Evolutionary conservation across 2,888 invertebrate genomes (phyloP).

Genomic region (Cheilosia vulpina): DNA sequence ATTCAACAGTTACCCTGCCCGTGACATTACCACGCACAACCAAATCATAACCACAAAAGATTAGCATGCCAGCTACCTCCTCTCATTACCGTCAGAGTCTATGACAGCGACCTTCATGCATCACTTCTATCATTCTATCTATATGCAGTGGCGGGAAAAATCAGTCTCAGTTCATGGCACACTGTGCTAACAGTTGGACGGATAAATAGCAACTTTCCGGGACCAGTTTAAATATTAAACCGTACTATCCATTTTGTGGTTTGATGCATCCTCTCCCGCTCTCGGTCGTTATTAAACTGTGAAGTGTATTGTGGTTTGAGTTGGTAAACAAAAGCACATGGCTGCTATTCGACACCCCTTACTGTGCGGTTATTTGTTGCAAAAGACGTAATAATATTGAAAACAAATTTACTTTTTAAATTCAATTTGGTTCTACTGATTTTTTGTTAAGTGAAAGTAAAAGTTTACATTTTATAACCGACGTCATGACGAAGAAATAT

Average conservation of each 20-base stretch:
- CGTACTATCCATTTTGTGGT: background rate
- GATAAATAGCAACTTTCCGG: background rate
- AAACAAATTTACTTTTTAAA: background rate
- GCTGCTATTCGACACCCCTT: constrained; percentile 4
- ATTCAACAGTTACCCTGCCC: background rate
- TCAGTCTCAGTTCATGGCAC: constrained; percentile 56
- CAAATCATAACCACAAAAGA: constrained; percentile 14
- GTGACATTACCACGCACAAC: background rate
- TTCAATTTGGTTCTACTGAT: constrained; percentile 4
- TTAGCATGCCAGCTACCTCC: background rate
- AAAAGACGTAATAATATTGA: constrained; percentile 20
- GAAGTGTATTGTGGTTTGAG: constrained; percentile 38
- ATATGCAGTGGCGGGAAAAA: constrained; percentile 17
- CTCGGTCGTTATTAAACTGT: constrained; percentile 32
- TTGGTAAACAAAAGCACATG: constrained; percentile 50
- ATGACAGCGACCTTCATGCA: constrained; percentile 36
- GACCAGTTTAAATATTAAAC: background rate
- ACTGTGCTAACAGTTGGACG: constrained; percentile 34
- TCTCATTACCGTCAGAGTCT: background rate
- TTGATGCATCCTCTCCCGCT: constrained; percentile 6
- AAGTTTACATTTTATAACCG: background rate
- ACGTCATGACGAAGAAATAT: constrained; percentile 41
- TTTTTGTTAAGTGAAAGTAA: background rate
- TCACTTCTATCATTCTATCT: constrained; percentile 23
- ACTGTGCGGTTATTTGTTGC: background rate